Percentiles rank a stretch among this genome's conserved stretches.
Conservation (phyloP, 92 coral and sea anemone species). For the Bergia puertoricense region DNA sequence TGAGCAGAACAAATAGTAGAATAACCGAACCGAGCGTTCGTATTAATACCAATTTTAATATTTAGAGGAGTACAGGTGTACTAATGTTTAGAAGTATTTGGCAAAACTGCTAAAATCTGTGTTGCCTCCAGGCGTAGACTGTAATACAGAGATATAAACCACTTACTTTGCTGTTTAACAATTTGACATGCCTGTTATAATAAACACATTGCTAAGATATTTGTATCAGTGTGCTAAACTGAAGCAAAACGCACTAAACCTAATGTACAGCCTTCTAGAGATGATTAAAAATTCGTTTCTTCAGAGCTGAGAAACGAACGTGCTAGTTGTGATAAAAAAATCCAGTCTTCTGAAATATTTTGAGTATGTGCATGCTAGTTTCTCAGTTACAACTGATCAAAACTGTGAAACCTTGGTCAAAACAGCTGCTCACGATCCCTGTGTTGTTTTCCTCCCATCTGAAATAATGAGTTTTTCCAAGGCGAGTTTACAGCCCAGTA, state of each 20-base stretch:
- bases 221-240: background rate
- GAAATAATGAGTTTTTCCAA: background rate
- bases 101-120: background rate
- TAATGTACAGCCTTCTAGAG: background rate
- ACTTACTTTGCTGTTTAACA: background rate
- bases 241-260: too few species aligned
- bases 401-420: background rate
- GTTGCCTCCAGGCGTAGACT: background rate
- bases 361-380: background rate
- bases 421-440: background rate
- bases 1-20: background rate
- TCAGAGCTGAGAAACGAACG: background rate
- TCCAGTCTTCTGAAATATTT: background rate
- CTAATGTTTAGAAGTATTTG: background rate
- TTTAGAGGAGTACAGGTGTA: background rate
- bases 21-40: background rate
- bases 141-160: background rate
- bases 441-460: background rate
- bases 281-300: background rate
- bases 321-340: background rate
- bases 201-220: background rate
- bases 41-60: background rate
- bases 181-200: background rate
- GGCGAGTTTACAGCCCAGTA: background rate
- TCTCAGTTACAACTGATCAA: background rate